Base-by-base conservation (phyloP, 2,797 vertebrate genomes). In the Dendrocincla tyrannina region DNA sequence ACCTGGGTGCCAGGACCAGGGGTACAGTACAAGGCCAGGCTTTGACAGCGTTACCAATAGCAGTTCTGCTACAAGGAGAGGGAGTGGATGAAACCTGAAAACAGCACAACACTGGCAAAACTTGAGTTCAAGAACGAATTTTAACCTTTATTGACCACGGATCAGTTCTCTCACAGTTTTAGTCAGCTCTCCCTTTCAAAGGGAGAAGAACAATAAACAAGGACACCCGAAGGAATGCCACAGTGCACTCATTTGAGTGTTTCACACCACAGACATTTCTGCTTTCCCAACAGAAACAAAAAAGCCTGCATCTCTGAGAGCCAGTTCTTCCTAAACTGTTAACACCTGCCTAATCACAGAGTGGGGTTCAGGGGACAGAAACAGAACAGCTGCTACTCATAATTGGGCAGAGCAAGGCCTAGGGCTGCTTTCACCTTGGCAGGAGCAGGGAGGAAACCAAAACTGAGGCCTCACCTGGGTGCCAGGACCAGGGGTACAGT, bases 181-280 rank as follows among this genome's bases (percentile, higher is more conserved):
- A 52, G 13, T 7, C 27, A 25, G 28, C 17, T 37, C 33, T 49
- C 11, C 24, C 20, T 67, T 42, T 42, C 56, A 10, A 8, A 44
- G 19, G 23, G n/a, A n/a, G 44, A 20, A 6, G 19, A 23, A 17
- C 13, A 58, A 11, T 27, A 18, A 66, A 37, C 39, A 32, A 23
- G 2, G 42, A 44, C 20, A 44, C 44, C 44, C 44, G 3, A 44
- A 44, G 44, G 16, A 77, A 18, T 5, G 42, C 2, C 41, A 17
- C 5, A 8, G 13, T 0, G 7, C 46, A 17, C 22, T 30, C 11
- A 28, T 11, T 25, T 7, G 1, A 49, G 30, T 13, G 13, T 56
- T 41, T 52, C 32, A 2, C 4, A 35, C 3, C 4, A 4, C 5
- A 39, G 58, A 9, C 5, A 0, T 27, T 50, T 14, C 47, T 72